Evolutionary conservation across 2,888 invertebrate species (phyloP).

Genomic region (Erynnis tages): DNA sequence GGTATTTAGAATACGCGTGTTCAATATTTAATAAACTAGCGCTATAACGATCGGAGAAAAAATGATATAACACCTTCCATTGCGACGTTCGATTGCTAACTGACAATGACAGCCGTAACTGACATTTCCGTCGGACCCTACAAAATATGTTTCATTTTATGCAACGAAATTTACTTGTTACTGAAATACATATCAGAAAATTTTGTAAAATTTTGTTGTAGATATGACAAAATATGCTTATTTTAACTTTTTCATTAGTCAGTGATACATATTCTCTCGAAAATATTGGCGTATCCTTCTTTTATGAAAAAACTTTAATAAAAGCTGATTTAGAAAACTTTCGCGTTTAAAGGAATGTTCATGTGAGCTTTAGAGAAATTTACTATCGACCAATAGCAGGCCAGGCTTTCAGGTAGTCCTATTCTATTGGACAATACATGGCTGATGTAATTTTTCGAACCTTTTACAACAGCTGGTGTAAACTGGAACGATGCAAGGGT

Average conservation of each 20-base stretch:
- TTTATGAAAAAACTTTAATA: no score
- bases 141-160: conserved; percentile 44
- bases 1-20: conserved; percentile 48
- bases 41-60: conserved; percentile 41
- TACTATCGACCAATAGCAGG: not conserved
- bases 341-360: not conserved
- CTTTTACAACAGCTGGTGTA: conserved; percentile 36
- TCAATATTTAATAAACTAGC: conserved; percentile 48
- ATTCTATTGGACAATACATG: not conserved
- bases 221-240: no score
- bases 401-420: not conserved
- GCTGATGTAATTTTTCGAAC: conserved; percentile 56
- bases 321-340: no score
- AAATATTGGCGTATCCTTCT: no score
- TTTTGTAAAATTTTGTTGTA: no score
- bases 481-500: no score
- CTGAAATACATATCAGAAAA: no score
- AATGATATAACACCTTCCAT: conserved; percentile 47
- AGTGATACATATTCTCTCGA: no score
- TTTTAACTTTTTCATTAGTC: no score
- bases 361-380: not conserved
- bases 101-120: conserved; percentile 34
- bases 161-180: no score
- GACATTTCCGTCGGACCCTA: conserved; percentile 19
- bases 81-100: conserved; percentile 43